Evolutionary conservation across 2,888 invertebrate species (phyloP), one percentile per base, ranked within the genome.

Genomic region (Drosophila mulleri): DNA sequence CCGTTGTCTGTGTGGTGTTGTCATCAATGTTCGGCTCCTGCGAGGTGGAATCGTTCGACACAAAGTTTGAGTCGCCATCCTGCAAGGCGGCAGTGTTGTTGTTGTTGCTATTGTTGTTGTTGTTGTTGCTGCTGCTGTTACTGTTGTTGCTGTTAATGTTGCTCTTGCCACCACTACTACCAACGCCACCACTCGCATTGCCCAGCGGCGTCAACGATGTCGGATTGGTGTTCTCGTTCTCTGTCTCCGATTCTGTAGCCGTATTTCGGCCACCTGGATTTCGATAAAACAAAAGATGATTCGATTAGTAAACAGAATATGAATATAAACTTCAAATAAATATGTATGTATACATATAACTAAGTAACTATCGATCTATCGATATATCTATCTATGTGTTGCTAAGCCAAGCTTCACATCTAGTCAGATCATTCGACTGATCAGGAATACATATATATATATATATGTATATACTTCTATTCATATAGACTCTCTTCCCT

Each of bases 1-100:
- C 89, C 94, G 76, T 94, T 93, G 79, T 94, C 93, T 68, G 94
- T 94, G 90, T 94, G 93, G 84, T 93, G 86, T 78, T 94, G 92
- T 78, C 92, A 91, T 78, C 92, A 52, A 91, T 90, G 52, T 89
- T 92, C 16, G 91, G 91, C 75, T 92, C 92, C 76, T 92, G 90
- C 68, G 92, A 92, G 78, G 91, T 92, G 74, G 92, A 92, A 83
- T 92, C 92, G 74, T 92, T 92, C 64, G 92, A 91, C 35, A 92
- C 87, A 50, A 92, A 92, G 77, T 92, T 92, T 20, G 92, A 92
- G 68, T 92, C 92, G 67, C 90, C 91, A 72, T 91, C 91, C 65
- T 87, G 91, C 68, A 84, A 62, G 23, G 75, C 76, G 58, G 83
- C 76, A 62, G 75, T 58, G 57, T 56, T 73, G 72, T 35, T 72